These are phyloP conservation scores for Pseudonaja textilis DNA, from an alignment of 2,113 vertebrate genomes.

Conservation along the genomic window DNA sequence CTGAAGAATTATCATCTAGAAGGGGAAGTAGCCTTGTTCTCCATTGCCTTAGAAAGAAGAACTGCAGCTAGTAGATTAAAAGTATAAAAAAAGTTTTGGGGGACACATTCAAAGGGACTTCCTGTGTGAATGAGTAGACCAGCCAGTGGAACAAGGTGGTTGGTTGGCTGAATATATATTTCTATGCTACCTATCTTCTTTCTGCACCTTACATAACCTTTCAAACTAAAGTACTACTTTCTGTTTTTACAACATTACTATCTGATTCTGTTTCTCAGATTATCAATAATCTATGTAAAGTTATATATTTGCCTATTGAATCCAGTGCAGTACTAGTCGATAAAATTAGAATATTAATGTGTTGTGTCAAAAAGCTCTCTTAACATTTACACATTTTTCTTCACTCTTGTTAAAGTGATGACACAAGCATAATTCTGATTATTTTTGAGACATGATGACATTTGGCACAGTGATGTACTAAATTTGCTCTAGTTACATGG, in stretches of 20 bases:
- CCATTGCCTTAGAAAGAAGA: background rate
- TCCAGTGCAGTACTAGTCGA: background rate
- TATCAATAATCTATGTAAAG: conserved; percentile 1
- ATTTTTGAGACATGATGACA: background rate
- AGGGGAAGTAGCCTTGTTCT: background rate
- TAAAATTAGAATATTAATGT: conserved; percentile 24
- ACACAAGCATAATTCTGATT: background rate
- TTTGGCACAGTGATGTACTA: conserved; percentile 36
- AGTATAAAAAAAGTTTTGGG: background rate
- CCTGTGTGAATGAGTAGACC: background rate
- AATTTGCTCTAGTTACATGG: conserved; percentile 27
- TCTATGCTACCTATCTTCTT: background rate
- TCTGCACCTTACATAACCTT: background rate
- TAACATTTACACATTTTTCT: conserved; percentile 13
- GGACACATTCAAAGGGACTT: background rate
- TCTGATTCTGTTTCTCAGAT: conserved; percentile 5
- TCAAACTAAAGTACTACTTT: background rate
- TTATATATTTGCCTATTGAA: background rate
- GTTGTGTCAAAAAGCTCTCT: background rate
- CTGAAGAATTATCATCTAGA: background rate
- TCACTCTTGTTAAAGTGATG: conserved; percentile 16
- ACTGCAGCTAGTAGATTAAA: background rate
- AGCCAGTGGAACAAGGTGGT: background rate
- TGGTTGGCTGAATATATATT: background rate
- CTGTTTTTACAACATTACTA: conserved; percentile 13